Percentiles rank a stretch among this genome's conserved stretches.
Conservation (phyloP, 2,113 vertebrate genomes). For the Microcebus griseorufus region DNA sequence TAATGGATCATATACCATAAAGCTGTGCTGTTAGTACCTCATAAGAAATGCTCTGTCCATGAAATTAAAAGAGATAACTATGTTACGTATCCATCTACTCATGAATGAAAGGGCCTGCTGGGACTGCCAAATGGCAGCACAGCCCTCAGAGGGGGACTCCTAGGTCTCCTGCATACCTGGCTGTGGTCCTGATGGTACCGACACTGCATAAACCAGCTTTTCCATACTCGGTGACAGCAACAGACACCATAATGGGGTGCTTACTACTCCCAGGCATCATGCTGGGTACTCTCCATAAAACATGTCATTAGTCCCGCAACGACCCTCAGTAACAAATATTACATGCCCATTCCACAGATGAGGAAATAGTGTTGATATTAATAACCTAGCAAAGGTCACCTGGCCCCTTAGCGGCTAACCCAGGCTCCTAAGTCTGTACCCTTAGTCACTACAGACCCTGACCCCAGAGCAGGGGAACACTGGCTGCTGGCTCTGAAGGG, state of each 20-base stretch:
- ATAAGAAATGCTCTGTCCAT: conserved; percentile 51
- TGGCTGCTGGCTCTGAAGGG: background rate
- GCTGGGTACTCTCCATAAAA: background rate
- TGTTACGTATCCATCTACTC: background rate
- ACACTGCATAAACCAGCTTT: background rate
- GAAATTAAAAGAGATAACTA: conserved; percentile 53
- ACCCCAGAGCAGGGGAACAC: background rate
- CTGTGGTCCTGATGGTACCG: background rate
- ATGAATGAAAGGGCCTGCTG: background rate
- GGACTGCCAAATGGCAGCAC: background rate
- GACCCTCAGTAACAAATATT: background rate
- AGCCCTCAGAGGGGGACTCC: background rate
- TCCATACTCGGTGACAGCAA: background rate
- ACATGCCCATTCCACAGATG: background rate
- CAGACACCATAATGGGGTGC: background rate
- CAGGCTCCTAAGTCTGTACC: background rate
- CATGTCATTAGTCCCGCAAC: background rate
- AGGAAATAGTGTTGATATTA: background rate
- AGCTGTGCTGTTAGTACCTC: conserved; percentile 34
- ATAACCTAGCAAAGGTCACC: background rate
- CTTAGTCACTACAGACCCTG: background rate
- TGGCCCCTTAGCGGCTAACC: background rate
- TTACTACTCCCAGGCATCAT: background rate
- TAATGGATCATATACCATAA: conserved; percentile 57
- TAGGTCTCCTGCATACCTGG: background rate